Base-by-base conservation (phyloP, 2,888 invertebrate species). In the Lumbricus terrestris region DNA sequence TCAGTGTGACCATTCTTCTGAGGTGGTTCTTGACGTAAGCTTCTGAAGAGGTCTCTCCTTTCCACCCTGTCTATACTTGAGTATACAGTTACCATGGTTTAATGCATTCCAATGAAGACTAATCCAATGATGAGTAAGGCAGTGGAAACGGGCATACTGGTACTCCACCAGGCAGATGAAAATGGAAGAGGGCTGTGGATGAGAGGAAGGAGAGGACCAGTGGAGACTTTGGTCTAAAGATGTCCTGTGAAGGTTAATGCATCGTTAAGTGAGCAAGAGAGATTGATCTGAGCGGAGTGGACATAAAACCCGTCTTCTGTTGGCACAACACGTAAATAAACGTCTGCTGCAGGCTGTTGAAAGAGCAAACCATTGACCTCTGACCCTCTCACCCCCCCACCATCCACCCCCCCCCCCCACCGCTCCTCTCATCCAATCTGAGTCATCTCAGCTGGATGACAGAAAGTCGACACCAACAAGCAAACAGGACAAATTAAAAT, bases 91-190 rank as follows among this genome's bases (percentile, higher is more conserved):
- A n/a, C 69, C n/a, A 0, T 69, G 69, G 69, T 69, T 69, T 69
- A 69, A 69, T 69, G 69, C 69, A 69, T 69, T 69, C 69, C 69
- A 69, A 69, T 69, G 69, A 69, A 69, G 69, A 69, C 69, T 69
- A 69, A 69, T 69, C 69, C 29, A 69, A 69, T 69, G 69, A 69
- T 69, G 69, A 69, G 69, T 69, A 69, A 69, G 69, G 69, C 69
- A n/a, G 69, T n/a, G 29, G 69, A n/a, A 69, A n/a, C 29, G 69
- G n/a, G 23, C 20, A 47, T 47, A 47, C 47, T 47, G 47, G 69
- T 29, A 69, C 69, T 69, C 69, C 69, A 69, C n/a, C 69, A n/a
- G 69, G 69, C 69, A 69, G 16, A 69, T 69, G 69, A 69, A 69
- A 69, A 69, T 69, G 69, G n/a, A n/a, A 69, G 69, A 69, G n/a